Percentiles rank a stretch among this genome's conserved stretches.
These are phyloP conservation scores for Mesorhabditis sp. DNA, from an alignment of 2,888 invertebrate genomes.

Conservation along the genomic window DNA sequence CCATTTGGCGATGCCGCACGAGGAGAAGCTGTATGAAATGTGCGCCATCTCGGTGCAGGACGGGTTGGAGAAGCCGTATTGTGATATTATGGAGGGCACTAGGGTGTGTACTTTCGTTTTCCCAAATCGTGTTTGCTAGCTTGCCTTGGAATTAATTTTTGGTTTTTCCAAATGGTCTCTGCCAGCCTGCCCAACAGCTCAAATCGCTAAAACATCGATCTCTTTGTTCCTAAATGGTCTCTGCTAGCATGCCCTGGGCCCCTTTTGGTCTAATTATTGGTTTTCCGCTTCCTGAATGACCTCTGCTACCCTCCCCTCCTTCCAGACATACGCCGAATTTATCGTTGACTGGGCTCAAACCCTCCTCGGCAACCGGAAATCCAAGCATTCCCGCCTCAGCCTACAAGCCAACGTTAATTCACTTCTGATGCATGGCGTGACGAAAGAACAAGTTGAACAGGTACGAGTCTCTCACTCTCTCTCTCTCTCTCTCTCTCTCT, in stretches of 20 bases:
- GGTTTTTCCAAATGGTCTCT: too few relatives aligned
- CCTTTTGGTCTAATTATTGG: too few relatives aligned
- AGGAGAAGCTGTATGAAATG: neutral
- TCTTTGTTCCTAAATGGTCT: too few relatives aligned
- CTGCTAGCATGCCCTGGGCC: too few relatives aligned
- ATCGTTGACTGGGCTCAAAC: neutral
- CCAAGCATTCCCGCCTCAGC: neutral
- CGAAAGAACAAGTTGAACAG: constrained; percentile 4
- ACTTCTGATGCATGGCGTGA: neutral
- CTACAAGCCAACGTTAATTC: constrained; percentile 3
- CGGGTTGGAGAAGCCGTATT: constrained; percentile 4
- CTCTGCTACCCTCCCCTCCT: neutral
- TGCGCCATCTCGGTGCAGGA: neutral
- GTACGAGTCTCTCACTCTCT: neutral
- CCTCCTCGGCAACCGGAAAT: neutral
- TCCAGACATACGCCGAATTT: neutral
- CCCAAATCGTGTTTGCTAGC: too few relatives aligned
- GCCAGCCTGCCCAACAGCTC: too few relatives aligned
- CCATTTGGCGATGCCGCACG: neutral
- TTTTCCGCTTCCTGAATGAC: neutral
- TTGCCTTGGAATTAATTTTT: too few relatives aligned
- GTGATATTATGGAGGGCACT: constrained; percentile 2
- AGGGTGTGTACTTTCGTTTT: neutral
- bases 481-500: too few relatives aligned
- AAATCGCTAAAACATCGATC: too few relatives aligned